Conservation (phyloP, 1,140 invertebrate species). For the Drosophila bifasciata region DNA sequence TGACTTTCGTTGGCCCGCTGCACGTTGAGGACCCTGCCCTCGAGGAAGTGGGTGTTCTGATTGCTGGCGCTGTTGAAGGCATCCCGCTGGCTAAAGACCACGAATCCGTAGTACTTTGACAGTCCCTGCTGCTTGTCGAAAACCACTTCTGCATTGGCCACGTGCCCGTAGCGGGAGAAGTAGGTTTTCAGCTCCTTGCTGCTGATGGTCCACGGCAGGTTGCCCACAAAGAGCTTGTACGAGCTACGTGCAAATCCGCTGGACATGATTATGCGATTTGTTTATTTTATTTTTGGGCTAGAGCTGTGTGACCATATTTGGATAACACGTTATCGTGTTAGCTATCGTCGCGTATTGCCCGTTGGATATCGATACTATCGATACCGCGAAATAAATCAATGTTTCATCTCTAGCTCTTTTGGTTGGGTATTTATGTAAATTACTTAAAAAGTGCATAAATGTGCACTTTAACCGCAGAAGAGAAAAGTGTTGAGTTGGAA, state of each 20-base stretch:
- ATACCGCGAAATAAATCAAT: slow-evolving; percentile 23
- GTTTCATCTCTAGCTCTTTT: slow-evolving; percentile 54
- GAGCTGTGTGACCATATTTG: not conserved
- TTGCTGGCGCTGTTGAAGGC: slow-evolving; percentile 77
- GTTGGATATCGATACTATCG: not conserved
- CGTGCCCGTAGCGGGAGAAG: slow-evolving; percentile 90
- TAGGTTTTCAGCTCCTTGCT: slow-evolving; percentile 89
- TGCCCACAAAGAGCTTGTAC: slow-evolving; percentile 89
- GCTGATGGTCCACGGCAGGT: slow-evolving; percentile 91
- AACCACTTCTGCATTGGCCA: slow-evolving; percentile 87
- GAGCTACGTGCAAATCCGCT: slow-evolving; percentile 75
- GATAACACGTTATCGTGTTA: too few species aligned
- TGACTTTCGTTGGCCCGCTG: slow-evolving; percentile 67
- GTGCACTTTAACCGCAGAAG: slow-evolving; percentile 43
- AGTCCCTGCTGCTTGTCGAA: slow-evolving; percentile 91
- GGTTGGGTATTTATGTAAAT: slow-evolving; percentile 68
- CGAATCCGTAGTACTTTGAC: slow-evolving; percentile 90
- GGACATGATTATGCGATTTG: slow-evolving; percentile 46
- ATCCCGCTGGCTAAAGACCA: slow-evolving; percentile 86
- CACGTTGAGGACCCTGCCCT: slow-evolving; percentile 78
- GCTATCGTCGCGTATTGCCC: slow-evolving; percentile 5
- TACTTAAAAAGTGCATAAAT: slow-evolving; percentile 51
- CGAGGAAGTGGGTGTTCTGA: slow-evolving; percentile 75
- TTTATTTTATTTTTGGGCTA: slow-evolving; percentile 2
- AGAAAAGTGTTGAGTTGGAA: slow-evolving; percentile 37